Evolutionary conservation across 2,113 vertebrate genomes (phyloP).

Genomic region (Laterallus jamaicensis): DNA sequence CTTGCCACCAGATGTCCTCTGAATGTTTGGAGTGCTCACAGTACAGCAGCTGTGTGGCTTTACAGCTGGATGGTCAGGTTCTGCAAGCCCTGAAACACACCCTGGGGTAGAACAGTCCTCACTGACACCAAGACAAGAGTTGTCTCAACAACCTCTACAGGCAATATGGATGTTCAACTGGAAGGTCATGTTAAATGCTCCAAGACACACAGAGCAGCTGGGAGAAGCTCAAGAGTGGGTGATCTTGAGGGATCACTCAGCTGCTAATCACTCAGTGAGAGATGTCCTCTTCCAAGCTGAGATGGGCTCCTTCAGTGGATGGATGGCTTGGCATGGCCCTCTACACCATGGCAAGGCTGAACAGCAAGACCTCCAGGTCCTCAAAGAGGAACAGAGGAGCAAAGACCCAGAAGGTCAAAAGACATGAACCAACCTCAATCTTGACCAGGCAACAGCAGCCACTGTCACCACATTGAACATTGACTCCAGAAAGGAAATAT

Average conservation of each 20-base stretch:
- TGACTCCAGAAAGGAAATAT: background rate
- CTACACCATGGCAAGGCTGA: background rate
- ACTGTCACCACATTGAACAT: background rate
- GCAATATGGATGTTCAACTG: rapidly evolving
- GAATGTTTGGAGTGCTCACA: background rate
- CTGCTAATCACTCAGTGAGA: background rate
- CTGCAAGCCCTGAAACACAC: background rate
- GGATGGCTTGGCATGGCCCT: background rate
- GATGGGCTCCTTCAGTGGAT: background rate
- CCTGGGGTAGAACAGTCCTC: background rate
- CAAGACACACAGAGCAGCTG: background rate
- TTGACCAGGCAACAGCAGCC: background rate
- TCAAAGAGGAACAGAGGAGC: background rate
- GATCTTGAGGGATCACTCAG: background rate
- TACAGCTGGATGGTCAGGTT: background rate
- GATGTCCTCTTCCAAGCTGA: background rate
- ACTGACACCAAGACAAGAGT: background rate
- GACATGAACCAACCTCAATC: background rate
- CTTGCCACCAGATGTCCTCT: background rate
- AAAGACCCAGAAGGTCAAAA: background rate
- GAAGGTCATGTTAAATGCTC: background rate
- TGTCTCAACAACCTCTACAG: background rate
- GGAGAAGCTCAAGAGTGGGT: background rate
- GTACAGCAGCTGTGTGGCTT: background rate
- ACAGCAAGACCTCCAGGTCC: background rate